Base-by-base conservation (phyloP, 2,888 invertebrate genomes). In the Choreutis nemorana region DNA sequence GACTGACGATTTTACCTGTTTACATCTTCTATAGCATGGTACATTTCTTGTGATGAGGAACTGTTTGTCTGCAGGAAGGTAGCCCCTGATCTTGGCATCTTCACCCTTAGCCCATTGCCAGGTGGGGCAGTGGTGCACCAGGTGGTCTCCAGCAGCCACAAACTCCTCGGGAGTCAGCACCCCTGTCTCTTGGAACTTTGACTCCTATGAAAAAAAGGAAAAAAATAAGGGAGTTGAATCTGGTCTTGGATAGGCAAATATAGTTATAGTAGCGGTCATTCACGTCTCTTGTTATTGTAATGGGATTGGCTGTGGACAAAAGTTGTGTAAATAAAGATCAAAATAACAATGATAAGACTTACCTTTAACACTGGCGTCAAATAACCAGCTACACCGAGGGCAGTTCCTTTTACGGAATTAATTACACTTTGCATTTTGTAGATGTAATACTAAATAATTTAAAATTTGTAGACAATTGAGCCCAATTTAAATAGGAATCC, bases 131-230 rank as follows among this genome's bases (percentile, higher is more conserved):
- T 98, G 97, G 70, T 99, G 97, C 0, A 98, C 97, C 31, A 99
- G 75, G 70, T 99, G 98, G 57, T 99, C 98, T 1, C 99, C 99
- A 11, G 99, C 98, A 3, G 91, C 94, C 3, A 99, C 94, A 83
- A 98, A 99, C 80, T 98, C 99, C 63, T 97, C 97, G 1, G 98
- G 98, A n/a, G 97, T 99, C 14, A 99, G 64, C 2, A 98, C 97
- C 16, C 98, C 98, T 8, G 97, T 98, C 70, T 98, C 97, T 45
- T 91, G 88, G 65, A 97, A 98, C 68, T 95, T 97, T 3, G 97
- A 97, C 68, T 96, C 95, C 96, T 97, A 32, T 3, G 34, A 36
- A 24, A 6, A 22, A 28, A 36, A 34, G n/a, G n/a, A n/a, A n/a
- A n/a, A n/a, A n/a, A n/a, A n/a, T n/a, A n/a, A n/a, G n/a, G n/a